Percentiles rank a stretch among this genome's conserved stretches.
Evolutionary conservation across 2,797 vertebrate species (phyloP).

Genomic region (Leptoclinus maculatus): DNA sequence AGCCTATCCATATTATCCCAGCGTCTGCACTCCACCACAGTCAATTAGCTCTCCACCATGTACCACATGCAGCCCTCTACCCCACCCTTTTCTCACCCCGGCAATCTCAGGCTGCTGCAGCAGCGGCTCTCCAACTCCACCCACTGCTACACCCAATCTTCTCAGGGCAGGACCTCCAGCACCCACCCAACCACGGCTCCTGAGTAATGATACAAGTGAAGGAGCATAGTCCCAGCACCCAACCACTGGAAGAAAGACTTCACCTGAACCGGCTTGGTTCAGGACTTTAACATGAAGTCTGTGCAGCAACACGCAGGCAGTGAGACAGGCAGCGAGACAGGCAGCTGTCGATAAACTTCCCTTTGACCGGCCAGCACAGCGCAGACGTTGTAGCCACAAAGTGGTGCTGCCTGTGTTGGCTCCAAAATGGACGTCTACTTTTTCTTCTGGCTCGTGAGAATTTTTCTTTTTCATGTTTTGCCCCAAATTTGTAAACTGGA

Average conservation of each 20-base stretch:
- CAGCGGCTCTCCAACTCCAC: constrained; percentile 96
- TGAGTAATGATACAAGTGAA: constrained; percentile 78
- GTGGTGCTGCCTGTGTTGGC: constrained; percentile 52
- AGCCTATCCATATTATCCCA: constrained; percentile 98
- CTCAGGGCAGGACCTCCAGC: constrained; percentile 99
- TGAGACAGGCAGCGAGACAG: background rate
- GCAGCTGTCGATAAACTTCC: constrained; percentile 37
- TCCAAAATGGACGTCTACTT: constrained; percentile 46
- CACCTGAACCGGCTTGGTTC: constrained; percentile 21
- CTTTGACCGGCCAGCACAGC: constrained; percentile 33
- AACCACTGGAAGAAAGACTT: constrained; percentile 36
- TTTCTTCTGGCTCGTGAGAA: constrained; percentile 49
- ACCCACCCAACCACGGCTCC: constrained; percentile 97
- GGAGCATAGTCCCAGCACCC: constrained; percentile 36
- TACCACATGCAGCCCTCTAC: constrained; percentile 92
- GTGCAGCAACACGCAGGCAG: constrained; percentile 28
- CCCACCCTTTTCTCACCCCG: constrained; percentile 93
- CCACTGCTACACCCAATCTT: constrained; percentile 98
- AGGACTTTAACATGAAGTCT: constrained; percentile 43
- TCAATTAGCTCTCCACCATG: constrained; percentile 93
- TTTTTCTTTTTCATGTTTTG: constrained; percentile 29
- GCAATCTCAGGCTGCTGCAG: constrained; percentile 88
- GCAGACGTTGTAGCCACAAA: constrained; percentile 60
- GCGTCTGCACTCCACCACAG: constrained; percentile 96
- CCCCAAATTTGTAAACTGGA: constrained; percentile 37